These are phyloP conservation scores for Megastigmus dorsalis DNA, from an alignment of 2,888 invertebrate species.

Conservation along the genomic window DNA sequence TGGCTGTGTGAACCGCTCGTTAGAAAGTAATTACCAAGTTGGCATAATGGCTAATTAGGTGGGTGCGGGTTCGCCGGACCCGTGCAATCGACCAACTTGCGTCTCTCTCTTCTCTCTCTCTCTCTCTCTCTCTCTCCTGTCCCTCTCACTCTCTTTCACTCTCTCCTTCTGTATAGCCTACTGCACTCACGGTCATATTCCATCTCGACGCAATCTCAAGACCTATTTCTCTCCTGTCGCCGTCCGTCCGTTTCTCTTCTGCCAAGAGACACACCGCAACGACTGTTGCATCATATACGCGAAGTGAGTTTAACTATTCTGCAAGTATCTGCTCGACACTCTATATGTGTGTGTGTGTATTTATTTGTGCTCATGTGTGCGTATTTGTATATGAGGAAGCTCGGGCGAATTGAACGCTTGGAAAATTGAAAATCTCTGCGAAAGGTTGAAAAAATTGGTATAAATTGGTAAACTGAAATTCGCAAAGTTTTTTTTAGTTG, in stretches of 20 bases:
- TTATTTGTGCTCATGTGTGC: background rate
- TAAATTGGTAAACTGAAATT: no score
- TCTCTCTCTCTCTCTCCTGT: background rate
- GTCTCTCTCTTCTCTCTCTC: background rate
- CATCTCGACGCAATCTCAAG: background rate
- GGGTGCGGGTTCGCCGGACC: slow-evolving; percentile 47
- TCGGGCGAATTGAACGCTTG: no score
- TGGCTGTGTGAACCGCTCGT: slow-evolving; percentile 44
- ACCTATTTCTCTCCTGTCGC: slow-evolving; percentile 5
- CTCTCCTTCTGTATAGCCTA: background rate
- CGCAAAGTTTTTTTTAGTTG: no score
- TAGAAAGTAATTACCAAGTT: slow-evolving; percentile 59
- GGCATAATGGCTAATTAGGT: slow-evolving; percentile 57
- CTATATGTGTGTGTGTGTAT: background rate
- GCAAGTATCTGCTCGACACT: background rate
- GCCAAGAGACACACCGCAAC: background rate
- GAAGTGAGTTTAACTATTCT: slow-evolving; percentile 2
- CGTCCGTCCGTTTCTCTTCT: slow-evolving; percentile 12
- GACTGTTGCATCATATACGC: no score
- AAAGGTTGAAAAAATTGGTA: no score
- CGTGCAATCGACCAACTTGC: slow-evolving; percentile 26
- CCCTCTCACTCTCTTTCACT: background rate
- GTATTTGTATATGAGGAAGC: no score
- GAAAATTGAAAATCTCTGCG: no score
- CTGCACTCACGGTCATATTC: slow-evolving; percentile 12